A percentile compares a stretch with the other conserved stretches of the same genome.
These are phyloP conservation scores for Sitta europaea DNA, from an alignment of 2,113 vertebrate species.

Conservation along the genomic window DNA sequence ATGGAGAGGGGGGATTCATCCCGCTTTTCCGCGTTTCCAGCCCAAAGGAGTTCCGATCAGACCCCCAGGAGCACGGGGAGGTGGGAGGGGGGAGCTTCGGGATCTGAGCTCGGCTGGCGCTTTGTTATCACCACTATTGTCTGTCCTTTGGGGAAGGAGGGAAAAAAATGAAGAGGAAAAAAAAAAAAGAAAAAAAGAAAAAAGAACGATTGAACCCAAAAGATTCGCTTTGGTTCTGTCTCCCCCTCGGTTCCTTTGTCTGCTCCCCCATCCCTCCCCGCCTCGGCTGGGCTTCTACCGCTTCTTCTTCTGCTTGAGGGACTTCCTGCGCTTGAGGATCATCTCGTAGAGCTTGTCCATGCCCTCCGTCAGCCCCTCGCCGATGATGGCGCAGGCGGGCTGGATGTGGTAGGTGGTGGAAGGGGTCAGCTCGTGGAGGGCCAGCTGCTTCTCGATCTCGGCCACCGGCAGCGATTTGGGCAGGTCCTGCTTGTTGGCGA, in stretches of 20 bases:
- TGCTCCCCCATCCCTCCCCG: slow-evolving; percentile 18
- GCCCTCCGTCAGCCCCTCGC: slow-evolving; percentile 94
- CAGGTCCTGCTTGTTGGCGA: slow-evolving; percentile 98
- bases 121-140: slow-evolving; percentile 50
- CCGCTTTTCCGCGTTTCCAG: neutral
- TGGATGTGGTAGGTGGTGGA: slow-evolving; percentile 93
- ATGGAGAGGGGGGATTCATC: neutral
- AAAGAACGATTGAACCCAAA: neutral
- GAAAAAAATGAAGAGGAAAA: too few relatives aligned
- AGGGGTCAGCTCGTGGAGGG: slow-evolving; percentile 89
- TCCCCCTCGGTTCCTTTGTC: slow-evolving; percentile 55
- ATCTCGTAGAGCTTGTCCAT: slow-evolving; percentile 98
- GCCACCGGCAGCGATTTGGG: slow-evolving; percentile 89
- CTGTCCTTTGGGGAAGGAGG: neutral
- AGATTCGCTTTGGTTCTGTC: slow-evolving; percentile 59
- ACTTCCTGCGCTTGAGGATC: slow-evolving; percentile 92
- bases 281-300: slow-evolving; percentile 73
- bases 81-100: neutral
- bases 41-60: neutral
- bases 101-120: slow-evolving; percentile 24
- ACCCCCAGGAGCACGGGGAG: neutral
- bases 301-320: slow-evolving; percentile 94
- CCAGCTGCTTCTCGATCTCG: slow-evolving; percentile 94
- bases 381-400: slow-evolving; percentile 95
- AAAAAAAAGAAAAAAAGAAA: too few relatives aligned